Evolutionary conservation across 64 coral and sea anemone species (phyloP), one percentile per base, ranked within the genome.

Genomic region (Stylophora pistillata): DNA sequence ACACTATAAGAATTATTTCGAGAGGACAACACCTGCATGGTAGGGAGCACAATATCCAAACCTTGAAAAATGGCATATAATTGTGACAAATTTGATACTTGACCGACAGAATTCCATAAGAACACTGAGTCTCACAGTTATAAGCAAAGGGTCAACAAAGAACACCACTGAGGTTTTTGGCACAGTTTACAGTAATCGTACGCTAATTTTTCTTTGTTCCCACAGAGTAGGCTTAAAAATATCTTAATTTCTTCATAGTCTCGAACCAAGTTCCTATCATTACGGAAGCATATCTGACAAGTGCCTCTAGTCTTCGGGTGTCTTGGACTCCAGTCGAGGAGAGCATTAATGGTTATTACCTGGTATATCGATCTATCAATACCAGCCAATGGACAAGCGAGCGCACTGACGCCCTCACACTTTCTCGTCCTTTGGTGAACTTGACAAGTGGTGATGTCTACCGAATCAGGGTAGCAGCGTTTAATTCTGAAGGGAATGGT

Each of bases 381-480:
- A 13, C 17, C 68, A 68, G 33, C 34, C 9, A 72, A 86, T 54
- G 30, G 63, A 56, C 23, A 53, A 86, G 20, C 73, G 65, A 47
- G 14, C 16, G 29, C 26, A 20, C 53, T 30, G 52, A 13, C 15
- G 1, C 17, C 23, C 63, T 26, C 15, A 69, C 59, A 14, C 17
- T 53, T 28, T 86, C 70, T 26, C 16, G 29, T 18, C 15, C 28
- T 27, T 86, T 32, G 84, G 53, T 27, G 18, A 28, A 30, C 18
- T 72, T 70, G 52, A 32, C 9, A 15, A 53, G 32, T 0, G 71
- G 28, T 37, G 71, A 73, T 31, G 30, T 73, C 73, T 86, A 86
- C 68, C 29, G 62, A 47, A 21, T 86, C 34, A 71, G 41, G 53
- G 66, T 86, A 5, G 30, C 68, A 25, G 84, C 64, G 26, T 86